A percentile compares a stretch with the other conserved stretches of the same genome.
These are phyloP conservation scores for Leucophenga varia DNA, from an alignment of 1,140 invertebrate species.

Conservation along the genomic window DNA sequence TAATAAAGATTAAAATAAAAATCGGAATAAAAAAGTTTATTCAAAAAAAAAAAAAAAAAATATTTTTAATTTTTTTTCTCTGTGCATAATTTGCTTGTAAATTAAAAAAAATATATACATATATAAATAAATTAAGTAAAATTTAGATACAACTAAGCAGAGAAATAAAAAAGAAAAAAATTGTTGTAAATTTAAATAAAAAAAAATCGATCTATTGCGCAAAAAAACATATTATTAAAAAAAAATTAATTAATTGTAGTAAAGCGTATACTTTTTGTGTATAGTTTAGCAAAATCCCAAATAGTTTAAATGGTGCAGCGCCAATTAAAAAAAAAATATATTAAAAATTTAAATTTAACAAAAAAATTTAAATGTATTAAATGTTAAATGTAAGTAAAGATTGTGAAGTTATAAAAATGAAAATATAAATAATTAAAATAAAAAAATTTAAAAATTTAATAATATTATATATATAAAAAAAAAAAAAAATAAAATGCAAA, in stretches of 20 bases:
- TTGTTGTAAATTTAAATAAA: no score
- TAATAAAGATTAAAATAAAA: no score
- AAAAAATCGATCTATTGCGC: no score
- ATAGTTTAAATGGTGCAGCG: constrained; percentile 48
- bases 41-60: constrained; percentile 2
- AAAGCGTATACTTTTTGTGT: constrained; percentile 39
- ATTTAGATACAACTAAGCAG: no score
- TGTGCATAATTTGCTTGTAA: constrained; percentile 38
- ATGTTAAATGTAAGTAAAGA: no score
- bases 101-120: constrained; percentile 7
- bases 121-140: constrained; percentile 1
- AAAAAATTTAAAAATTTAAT: constrained; percentile 14
- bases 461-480: constrained; percentile 19
- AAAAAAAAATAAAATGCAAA: constrained; percentile 31
- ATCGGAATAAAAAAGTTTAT: no score
- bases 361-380: no score
- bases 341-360: constrained; percentile 2
- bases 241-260: constrained; percentile 4
- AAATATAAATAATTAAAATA: constrained; percentile 16
- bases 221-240: no score
- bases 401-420: constrained; percentile 19
- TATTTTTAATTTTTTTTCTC: constrained; percentile 25
- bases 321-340: constrained; percentile 25
- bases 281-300: constrained; percentile 50
- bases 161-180: no score